Evolutionary conservation across 2,888 invertebrate genomes (phyloP).

Genomic region (Hypolimnas misippus): DNA sequence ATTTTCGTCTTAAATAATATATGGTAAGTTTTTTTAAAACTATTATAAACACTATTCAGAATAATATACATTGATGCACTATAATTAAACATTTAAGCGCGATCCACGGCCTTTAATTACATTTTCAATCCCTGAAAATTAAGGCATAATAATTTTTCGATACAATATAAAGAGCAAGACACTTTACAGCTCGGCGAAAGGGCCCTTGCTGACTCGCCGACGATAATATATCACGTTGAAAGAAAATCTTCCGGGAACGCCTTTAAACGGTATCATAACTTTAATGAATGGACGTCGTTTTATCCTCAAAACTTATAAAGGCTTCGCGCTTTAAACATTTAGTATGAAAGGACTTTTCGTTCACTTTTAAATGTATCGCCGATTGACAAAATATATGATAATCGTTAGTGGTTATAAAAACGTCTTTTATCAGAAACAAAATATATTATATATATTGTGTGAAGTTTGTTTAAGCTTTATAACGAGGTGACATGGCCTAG

Average conservation of each 20-base stretch:
- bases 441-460: no score
- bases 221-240: constrained; percentile 36
- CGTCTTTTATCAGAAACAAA: no score
- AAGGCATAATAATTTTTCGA: constrained; percentile 7
- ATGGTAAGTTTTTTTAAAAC: background rate
- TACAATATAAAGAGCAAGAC: constrained; percentile 17
- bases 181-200: constrained; percentile 19
- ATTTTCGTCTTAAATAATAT: no score
- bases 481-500: no score
- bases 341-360: background rate
- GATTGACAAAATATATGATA: background rate
- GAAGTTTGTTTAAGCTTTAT: no score
- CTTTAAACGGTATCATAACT: constrained; percentile 39
- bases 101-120: background rate
- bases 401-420: background rate
- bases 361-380: constrained; percentile 1
- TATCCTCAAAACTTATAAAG: constrained; percentile 38
- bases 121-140: background rate
- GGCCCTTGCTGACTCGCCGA: constrained; percentile 24
- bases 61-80: background rate
- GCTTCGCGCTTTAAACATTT: constrained; percentile 27
- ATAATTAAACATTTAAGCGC: background rate
- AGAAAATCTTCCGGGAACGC: constrained; percentile 34
- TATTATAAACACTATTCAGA: no score
- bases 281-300: constrained; percentile 40